Conservation (phyloP, 2,888 invertebrate species). For the Napeogenes sylphis region DNA sequence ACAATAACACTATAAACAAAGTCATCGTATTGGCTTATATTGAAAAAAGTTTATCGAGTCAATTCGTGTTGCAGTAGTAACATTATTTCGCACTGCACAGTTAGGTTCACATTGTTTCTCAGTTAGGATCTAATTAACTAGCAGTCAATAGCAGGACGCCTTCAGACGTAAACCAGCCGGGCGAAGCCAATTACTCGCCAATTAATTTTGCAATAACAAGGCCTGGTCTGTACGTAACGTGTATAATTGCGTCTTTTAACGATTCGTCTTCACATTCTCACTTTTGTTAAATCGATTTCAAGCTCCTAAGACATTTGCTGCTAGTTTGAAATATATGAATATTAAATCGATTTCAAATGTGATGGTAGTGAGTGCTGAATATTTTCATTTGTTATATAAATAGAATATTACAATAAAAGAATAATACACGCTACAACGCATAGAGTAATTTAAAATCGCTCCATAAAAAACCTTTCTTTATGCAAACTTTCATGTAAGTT, state of each 20-base stretch:
- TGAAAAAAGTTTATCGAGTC: not conserved
- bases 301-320: not conserved
- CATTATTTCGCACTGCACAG: constrained; percentile 25
- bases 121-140: constrained; percentile 66
- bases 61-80: constrained; percentile 2
- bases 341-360: too few species aligned
- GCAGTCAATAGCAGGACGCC: constrained; percentile 70
- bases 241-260: constrained; percentile 7
- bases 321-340: not conserved
- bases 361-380: too few species aligned
- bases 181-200: constrained; percentile 71
- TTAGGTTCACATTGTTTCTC: constrained; percentile 52
- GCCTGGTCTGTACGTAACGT: constrained; percentile 29
- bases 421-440: too few species aligned
- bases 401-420: too few species aligned
- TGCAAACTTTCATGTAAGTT: too few species aligned
- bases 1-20: not conserved
- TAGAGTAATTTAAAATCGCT: too few species aligned
- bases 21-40: not conserved
- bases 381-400: too few species aligned
- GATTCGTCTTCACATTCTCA: constrained; percentile 6
- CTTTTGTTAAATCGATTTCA: not conserved
- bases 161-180: constrained; percentile 61
- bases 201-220: constrained; percentile 70
- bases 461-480: too few species aligned